phyloP scores from a whole-genome alignment of 1,140 invertebrate species.

The Neodiprion lecontei region DNA sequence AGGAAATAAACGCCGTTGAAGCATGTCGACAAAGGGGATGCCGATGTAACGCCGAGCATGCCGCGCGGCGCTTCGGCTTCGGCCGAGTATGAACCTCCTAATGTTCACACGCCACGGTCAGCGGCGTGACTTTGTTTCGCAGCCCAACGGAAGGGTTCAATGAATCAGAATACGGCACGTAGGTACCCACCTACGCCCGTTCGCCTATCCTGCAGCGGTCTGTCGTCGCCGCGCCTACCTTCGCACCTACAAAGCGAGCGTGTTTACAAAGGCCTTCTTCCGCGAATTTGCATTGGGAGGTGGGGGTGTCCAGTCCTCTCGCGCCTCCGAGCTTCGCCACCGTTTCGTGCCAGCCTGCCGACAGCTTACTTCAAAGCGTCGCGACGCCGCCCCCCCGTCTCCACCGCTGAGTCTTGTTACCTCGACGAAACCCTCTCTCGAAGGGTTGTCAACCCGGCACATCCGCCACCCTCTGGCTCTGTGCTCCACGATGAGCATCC shows the following conservation, averaged over 20 bases:
- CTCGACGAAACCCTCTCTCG: not conserved
- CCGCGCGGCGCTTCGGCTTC: not conserved
- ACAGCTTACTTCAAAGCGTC: slow-evolving; percentile 1
- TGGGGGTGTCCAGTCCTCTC: not conserved
- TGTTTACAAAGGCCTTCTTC: slow-evolving; percentile 7
- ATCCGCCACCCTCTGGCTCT: not conserved
- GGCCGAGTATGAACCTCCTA: slow-evolving; percentile 29
- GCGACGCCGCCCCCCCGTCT: slow-evolving; percentile 8
- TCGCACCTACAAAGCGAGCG: slow-evolving; percentile 8
- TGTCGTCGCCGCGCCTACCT: slow-evolving; percentile 28
- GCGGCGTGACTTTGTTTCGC: slow-evolving; percentile 27
- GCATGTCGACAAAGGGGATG: slow-evolving; percentile 56
- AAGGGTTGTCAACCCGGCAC: not conserved
- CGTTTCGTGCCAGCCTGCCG: not conserved
- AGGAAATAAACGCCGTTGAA: slow-evolving; percentile 59
- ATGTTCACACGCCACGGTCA: slow-evolving; percentile 30
- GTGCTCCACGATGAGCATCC: too few species aligned
- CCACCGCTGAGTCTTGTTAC: slow-evolving; percentile 6
- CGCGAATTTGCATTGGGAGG: slow-evolving; percentile 1
- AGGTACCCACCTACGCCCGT: slow-evolving; percentile 8
- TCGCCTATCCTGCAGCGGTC: slow-evolving; percentile 9
- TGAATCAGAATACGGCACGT: slow-evolving; percentile 46
- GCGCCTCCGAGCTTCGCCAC: not conserved
- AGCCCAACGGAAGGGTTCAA: slow-evolving; percentile 45
- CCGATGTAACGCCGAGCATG: slow-evolving; percentile 29